phyloP scores from a whole-genome alignment of 2,888 invertebrate species.

The Amphipoea lucens region DNA sequence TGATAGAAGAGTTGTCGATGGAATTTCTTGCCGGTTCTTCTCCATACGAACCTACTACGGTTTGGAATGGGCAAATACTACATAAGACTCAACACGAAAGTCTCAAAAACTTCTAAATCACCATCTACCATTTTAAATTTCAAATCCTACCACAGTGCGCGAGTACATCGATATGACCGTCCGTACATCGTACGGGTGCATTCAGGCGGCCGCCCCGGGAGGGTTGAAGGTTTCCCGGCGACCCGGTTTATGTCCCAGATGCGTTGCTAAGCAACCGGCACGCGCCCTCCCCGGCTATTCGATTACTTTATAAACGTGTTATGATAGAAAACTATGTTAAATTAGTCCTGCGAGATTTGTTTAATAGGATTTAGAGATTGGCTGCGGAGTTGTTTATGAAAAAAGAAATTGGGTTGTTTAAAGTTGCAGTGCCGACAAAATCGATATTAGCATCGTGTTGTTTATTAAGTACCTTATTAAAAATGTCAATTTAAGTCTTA shows the following conservation, averaged over 20 bases:
- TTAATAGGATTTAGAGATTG: slow-evolving; percentile 33
- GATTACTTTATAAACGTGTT: slow-evolving; percentile 68
- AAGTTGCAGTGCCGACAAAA: not conserved
- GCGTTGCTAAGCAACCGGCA: slow-evolving; percentile 77
- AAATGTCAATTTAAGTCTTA: not conserved
- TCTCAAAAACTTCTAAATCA: not conserved
- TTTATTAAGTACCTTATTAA: not conserved
- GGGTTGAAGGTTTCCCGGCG: slow-evolving; percentile 68
- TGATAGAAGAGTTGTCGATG: not conserved
- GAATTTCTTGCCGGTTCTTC: not conserved
- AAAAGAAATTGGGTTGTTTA: not conserved
- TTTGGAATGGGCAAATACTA: not conserved
- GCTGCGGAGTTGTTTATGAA: slow-evolving; percentile 8
- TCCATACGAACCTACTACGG: not conserved
- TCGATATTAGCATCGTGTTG: not conserved
- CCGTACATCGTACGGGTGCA: slow-evolving; percentile 59
- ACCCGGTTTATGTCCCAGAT: slow-evolving; percentile 82
- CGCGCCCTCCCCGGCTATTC: slow-evolving; percentile 65
- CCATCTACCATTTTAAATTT: slow-evolving; percentile 32
- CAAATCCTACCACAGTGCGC: slow-evolving; percentile 17
- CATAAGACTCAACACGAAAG: not conserved
- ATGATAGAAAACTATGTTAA: slow-evolving; percentile 65
- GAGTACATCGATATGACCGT: slow-evolving; percentile 37
- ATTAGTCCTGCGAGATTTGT: slow-evolving; percentile 58
- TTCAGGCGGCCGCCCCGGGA: slow-evolving; percentile 54